phyloP scores from a whole-genome alignment of 2,888 invertebrate genomes.

The Thumatha senex region DNA sequence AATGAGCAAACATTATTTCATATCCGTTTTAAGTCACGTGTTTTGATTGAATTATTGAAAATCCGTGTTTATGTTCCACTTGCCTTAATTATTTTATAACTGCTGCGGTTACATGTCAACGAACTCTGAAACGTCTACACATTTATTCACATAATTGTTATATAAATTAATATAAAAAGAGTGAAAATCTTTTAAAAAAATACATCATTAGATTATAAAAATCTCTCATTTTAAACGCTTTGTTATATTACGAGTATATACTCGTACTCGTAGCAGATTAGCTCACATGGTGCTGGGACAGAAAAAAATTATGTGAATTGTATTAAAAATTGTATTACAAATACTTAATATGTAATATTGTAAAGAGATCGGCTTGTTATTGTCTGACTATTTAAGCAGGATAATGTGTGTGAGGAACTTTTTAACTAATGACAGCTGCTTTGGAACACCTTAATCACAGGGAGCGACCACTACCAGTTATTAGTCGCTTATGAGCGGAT shows the following conservation, averaged over 20 bases:
- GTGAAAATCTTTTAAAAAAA: conserved; percentile 5
- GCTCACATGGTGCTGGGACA: background rate
- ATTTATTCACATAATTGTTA: conserved; percentile 19
- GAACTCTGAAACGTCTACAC: conserved; percentile 33
- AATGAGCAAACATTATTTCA: conserved; percentile 1
- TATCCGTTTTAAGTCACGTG: conserved; percentile 35
- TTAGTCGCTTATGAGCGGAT: no score
- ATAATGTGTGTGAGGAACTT: no score
- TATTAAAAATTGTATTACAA: no score
- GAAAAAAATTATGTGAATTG: no score
- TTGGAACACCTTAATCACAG: no score
- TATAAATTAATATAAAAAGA: conserved; percentile 6
- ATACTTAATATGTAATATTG: no score
- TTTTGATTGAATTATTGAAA: conserved; percentile 37
- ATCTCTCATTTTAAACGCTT: conserved; percentile 1
- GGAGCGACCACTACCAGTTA: no score
- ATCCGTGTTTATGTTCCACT: conserved; percentile 46
- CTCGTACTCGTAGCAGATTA: conserved; percentile 1
- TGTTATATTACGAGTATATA: conserved; percentile 2
- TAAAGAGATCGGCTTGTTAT: no score
- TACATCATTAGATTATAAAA: background rate
- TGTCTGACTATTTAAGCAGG: no score
- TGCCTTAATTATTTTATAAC: conserved; percentile 55
- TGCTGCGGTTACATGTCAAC: conserved; percentile 45
- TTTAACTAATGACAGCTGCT: no score